Conservation (phyloP, 2,113 vertebrate species). For the Poeciliopsis occidentalis region DNA sequence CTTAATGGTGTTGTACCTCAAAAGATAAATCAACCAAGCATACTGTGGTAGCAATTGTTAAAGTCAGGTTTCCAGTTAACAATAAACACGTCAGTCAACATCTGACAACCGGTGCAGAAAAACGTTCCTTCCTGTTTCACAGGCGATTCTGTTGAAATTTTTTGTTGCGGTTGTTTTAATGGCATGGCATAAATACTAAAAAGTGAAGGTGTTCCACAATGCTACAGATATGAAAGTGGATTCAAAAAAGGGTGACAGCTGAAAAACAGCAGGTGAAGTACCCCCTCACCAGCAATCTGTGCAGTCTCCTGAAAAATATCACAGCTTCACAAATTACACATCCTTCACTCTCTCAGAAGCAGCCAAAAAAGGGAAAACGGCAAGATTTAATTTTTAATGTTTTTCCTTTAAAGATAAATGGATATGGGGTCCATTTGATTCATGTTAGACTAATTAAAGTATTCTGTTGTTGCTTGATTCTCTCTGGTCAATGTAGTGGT, state of each 20-base stretch:
- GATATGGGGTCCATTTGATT: constrained; percentile 21
- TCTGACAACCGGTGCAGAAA: constrained; percentile 7
- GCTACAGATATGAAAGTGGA: constrained; percentile 13
- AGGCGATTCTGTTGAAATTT: neutral
- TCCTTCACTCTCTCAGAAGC: constrained; percentile 3
- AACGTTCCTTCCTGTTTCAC: constrained; percentile 11
- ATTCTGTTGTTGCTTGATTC: constrained; percentile 21
- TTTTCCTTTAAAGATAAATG: constrained; percentile 15
- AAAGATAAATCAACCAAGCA: constrained; percentile 32
- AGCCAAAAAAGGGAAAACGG: constrained; percentile 15
- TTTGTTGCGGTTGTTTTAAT: neutral
- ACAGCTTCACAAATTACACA: constrained; percentile 48
- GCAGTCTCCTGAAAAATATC: constrained; percentile 41
- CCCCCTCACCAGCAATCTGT: constrained; percentile 38
- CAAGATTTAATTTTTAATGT: constrained; percentile 9
- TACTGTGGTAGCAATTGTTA: constrained; percentile 1
- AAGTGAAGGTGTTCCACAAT: constrained; percentile 17
- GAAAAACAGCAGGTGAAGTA: constrained; percentile 58
- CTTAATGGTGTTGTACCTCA: constrained; percentile 36
- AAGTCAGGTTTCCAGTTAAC: constrained; percentile 30
- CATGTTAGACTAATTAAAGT: constrained; percentile 24
- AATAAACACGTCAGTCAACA: constrained; percentile 39
- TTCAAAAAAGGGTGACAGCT: constrained; percentile 55
- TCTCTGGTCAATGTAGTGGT: constrained; percentile 3
- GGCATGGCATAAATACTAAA: neutral